phyloP scores from a whole-genome alignment of 2,113 vertebrate genomes.

The Proteles cristata region DNA sequence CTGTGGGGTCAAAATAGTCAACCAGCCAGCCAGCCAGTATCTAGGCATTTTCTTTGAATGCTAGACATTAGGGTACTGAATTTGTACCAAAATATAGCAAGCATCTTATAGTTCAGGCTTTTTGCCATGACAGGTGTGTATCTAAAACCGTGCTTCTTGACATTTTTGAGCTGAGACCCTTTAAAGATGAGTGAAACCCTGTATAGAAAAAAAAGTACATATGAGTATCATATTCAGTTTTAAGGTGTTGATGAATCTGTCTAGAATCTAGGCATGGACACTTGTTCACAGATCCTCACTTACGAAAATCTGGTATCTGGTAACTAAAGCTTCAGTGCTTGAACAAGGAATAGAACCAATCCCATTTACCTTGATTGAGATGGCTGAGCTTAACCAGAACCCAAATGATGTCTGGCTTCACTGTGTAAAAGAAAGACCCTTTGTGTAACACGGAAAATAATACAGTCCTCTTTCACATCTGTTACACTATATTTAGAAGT shows the following conservation, averaged over 20 bases:
- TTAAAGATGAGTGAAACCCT: neutral
- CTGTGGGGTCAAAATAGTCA: neutral
- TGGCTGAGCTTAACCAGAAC: constrained; percentile 16
- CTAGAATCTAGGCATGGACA: neutral
- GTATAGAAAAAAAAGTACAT: neutral
- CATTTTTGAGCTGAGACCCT: neutral
- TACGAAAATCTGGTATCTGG: neutral
- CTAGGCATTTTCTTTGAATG: neutral
- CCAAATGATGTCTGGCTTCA: constrained; percentile 34
- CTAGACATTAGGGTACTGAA: neutral
- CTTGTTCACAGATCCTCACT: neutral
- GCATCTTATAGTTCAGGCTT: neutral
- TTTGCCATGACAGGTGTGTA: neutral
- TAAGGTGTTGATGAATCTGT: neutral
- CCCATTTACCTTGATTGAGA: neutral
- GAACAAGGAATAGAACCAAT: neutral
- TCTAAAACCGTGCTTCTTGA: neutral
- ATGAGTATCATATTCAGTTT: neutral
- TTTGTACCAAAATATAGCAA: neutral
- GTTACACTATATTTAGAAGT: constrained; percentile 75
- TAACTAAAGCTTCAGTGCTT: neutral
- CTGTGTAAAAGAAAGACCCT: constrained; percentile 66
- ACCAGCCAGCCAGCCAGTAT: neutral
- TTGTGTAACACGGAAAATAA: constrained; percentile 65
- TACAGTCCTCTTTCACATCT: constrained; percentile 63